phyloP scores from a whole-genome alignment of 2,113 vertebrate species.

The Otolemur garnettii region DNA sequence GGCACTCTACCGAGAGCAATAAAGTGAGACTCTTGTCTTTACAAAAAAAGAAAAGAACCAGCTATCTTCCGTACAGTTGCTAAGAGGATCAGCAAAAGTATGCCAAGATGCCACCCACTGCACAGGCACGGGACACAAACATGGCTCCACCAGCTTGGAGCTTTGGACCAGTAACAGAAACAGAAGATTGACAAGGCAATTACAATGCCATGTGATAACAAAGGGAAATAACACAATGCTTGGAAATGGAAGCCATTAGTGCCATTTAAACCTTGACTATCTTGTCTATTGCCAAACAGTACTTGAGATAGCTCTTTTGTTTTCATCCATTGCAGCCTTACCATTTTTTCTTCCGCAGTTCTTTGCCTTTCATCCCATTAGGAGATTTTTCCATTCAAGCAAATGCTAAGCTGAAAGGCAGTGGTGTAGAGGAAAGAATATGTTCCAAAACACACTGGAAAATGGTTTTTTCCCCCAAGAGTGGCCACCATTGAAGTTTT shows the following conservation, averaged over 20 bases:
- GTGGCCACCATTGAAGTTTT: neutral
- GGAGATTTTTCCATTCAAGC: slow-evolving; percentile 16
- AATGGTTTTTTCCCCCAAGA: neutral
- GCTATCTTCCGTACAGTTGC: neutral
- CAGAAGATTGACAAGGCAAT: neutral
- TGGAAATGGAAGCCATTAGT: neutral
- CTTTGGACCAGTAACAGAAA: neutral
- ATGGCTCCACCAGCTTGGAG: neutral
- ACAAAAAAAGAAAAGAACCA: neutral
- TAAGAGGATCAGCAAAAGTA: neutral
- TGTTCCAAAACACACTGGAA: neutral
- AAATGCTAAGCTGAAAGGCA: neutral
- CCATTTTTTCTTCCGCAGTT: neutral
- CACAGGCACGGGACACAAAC: neutral
- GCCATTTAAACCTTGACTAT: neutral
- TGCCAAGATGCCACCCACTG: neutral
- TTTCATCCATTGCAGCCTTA: neutral
- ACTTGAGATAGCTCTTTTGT: neutral
- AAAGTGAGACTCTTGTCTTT: too few species aligned
- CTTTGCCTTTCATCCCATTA: neutral
- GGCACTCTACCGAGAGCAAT: too few species aligned
- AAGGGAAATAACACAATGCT: neutral
- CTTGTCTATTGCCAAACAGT: neutral
- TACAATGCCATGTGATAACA: neutral
- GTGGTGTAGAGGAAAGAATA: neutral